phyloP scores from a whole-genome alignment of 2,797 vertebrate genomes.

The Glyptemys insculpta region DNA sequence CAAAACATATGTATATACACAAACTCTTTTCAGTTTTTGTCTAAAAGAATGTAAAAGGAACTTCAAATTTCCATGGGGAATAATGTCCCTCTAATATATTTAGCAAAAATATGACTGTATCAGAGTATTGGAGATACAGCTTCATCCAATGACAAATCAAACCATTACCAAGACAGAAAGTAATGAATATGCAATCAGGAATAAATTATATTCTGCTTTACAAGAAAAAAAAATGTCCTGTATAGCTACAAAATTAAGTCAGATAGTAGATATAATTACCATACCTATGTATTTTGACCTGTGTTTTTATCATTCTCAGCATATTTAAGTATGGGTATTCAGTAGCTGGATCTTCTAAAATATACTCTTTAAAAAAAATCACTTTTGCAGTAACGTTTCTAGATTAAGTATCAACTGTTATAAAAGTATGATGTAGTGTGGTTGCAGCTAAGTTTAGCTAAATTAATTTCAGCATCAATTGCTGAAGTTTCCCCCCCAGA shows the following conservation, averaged over 20 bases:
- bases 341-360: neutral
- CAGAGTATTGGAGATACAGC: neutral
- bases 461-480: rapidly evolving
- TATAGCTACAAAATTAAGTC: neutral
- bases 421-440: neutral
- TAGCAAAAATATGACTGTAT: neutral
- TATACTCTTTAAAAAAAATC: neutral
- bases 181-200: neutral
- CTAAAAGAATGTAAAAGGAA: rapidly evolving
- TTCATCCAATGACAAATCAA: neutral
- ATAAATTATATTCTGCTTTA: neutral
- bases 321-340: neutral
- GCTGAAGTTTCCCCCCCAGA: rapidly evolving
- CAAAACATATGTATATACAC: neutral
- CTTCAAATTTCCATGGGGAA: neutral
- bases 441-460: rapidly evolving
- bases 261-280: neutral
- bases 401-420: neutral
- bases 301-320: neutral
- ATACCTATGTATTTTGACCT: neutral
- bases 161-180: neutral
- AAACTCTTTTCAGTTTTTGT: neutral
- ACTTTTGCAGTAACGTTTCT: neutral
- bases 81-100: rapidly evolving
- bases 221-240: neutral